A percentile compares a stretch with the other conserved stretches of the same genome.
Conservation (phyloP, 2,888 invertebrate genomes). For the Drosophila siamana region DNA sequence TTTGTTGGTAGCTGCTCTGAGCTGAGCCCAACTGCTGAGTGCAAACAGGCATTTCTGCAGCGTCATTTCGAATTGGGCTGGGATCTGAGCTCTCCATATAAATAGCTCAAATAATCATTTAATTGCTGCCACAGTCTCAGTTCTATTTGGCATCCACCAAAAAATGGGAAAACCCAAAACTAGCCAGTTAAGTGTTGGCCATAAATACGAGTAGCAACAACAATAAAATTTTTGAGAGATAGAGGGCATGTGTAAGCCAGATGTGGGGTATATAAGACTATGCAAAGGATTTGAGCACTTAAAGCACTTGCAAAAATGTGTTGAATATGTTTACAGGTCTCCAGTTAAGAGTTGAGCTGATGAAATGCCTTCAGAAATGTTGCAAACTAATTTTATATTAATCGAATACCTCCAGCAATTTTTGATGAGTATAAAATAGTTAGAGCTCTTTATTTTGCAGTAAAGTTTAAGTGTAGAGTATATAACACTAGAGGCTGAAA, state of each 20-base stretch:
- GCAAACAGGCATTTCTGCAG: slow-evolving; percentile 56
- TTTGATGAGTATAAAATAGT: too few species aligned
- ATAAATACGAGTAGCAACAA: slow-evolving; percentile 49
- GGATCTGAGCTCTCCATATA: slow-evolving; percentile 8
- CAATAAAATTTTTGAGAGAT: slow-evolving; percentile 17
- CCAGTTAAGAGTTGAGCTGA: too few species aligned
- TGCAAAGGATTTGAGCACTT: not conserved
- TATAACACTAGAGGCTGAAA: too few species aligned
- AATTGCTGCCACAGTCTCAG: slow-evolving; percentile 42
- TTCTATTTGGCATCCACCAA: not conserved
- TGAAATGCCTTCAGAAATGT: not conserved
- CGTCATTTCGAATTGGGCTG: slow-evolving; percentile 50
- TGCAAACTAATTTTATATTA: not conserved
- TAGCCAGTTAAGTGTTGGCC: slow-evolving; percentile 46
- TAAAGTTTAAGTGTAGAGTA: too few species aligned
- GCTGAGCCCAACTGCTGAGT: slow-evolving; percentile 10
- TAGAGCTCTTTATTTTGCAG: too few species aligned
- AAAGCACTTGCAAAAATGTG: not conserved
- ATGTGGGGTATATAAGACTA: not conserved
- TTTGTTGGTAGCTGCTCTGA: not conserved
- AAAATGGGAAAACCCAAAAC: slow-evolving; percentile 11
- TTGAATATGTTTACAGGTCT: too few species aligned
- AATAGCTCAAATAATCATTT: slow-evolving; percentile 64
- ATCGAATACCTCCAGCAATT: too few species aligned
- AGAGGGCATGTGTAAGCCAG: not conserved